A percentile compares a stretch with the other conserved stretches of the same genome.
Evolutionary conservation across 2,888 invertebrate species (phyloP).

Genomic region (Nebria salina): DNA sequence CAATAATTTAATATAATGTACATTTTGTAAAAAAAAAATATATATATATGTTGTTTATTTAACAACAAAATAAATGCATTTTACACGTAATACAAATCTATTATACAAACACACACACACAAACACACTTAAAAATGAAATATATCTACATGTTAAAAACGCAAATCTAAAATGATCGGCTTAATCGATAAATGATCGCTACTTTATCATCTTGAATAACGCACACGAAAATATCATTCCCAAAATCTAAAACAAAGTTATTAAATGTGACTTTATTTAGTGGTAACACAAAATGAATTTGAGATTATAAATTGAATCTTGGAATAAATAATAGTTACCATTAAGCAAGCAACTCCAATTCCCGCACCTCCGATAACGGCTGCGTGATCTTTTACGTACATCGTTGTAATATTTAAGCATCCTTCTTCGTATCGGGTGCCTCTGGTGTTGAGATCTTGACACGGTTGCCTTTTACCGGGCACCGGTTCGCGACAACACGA

Average conservation of each 20-base stretch:
- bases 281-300: no score
- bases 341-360: constrained; percentile 82
- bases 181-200: background rate
- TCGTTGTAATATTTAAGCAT: constrained; percentile 77
- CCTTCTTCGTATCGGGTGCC: constrained; percentile 77
- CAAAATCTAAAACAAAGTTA: constrained; percentile 74
- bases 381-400: constrained; percentile 80
- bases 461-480: constrained; percentile 67
- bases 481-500: constrained; percentile 79
- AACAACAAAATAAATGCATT: background rate
- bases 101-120: background rate
- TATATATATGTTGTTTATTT: background rate
- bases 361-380: constrained; percentile 83
- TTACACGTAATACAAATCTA: constrained; percentile 6
- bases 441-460: constrained; percentile 68
- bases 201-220: constrained; percentile 80
- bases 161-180: background rate
- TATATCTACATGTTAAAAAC: background rate
- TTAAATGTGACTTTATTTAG: no score
- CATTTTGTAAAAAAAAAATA: constrained; percentile 9
- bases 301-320: no score
- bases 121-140: background rate
- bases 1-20: background rate
- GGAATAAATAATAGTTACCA: constrained; percentile 68
- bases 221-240: constrained; percentile 87